Percentiles rank a stretch among this genome's conserved stretches.
These are phyloP conservation scores for Stictocephala bisonia DNA, from an alignment of 2,888 invertebrate genomes.

Conservation along the genomic window DNA sequence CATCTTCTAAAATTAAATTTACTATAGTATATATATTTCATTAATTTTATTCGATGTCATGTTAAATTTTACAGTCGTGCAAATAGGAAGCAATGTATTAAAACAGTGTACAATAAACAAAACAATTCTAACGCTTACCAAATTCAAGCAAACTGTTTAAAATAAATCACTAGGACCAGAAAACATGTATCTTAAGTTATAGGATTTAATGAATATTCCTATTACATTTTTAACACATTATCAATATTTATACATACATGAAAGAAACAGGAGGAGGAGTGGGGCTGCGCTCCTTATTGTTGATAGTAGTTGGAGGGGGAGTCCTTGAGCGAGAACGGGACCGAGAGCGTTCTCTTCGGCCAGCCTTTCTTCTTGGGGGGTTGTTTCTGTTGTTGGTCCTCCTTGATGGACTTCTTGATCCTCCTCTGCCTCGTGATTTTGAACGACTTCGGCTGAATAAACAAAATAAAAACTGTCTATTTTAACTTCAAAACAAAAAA, in stretches of 20 bases:
- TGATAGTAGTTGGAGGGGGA: slow-evolving; percentile 61
- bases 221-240: too few relatives aligned
- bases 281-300: slow-evolving; percentile 66
- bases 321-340: slow-evolving; percentile 68
- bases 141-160: too few relatives aligned
- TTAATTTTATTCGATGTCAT: too few relatives aligned
- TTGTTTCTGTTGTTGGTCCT: slow-evolving; percentile 29
- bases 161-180: too few relatives aligned
- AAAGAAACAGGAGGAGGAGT: slow-evolving; percentile 86
- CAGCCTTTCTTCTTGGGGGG: slow-evolving; percentile 48
- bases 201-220: too few relatives aligned
- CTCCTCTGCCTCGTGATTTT: slow-evolving; percentile 63
- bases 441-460: slow-evolving; percentile 66
- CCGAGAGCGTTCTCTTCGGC: slow-evolving; percentile 66
- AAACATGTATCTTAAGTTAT: too few relatives aligned
- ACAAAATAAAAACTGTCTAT: slow-evolving; percentile 15
- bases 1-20: too few relatives aligned
- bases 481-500: too few relatives aligned
- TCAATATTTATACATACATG: slow-evolving; percentile 70
- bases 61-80: not conserved
- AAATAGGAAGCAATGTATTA: slow-evolving; percentile 22
- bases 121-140: too few relatives aligned
- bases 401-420: slow-evolving; percentile 53
- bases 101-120: slow-evolving; percentile 41
- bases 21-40: too few relatives aligned